Evolutionary conservation across 2,113 vertebrate species (phyloP).

Genomic region (Lepus europaeus): DNA sequence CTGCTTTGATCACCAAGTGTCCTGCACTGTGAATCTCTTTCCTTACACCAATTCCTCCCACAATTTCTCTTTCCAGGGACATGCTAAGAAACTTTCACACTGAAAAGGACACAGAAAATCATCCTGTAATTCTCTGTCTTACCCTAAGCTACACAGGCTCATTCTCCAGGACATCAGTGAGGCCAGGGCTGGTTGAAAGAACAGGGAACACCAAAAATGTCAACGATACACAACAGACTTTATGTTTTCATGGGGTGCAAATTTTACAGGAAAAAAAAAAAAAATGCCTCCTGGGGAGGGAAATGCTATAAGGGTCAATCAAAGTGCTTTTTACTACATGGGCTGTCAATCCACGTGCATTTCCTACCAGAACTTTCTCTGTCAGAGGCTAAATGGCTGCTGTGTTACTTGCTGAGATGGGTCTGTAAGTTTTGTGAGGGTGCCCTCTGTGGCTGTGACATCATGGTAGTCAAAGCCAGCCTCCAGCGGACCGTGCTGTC

Average conservation of each 20-base stretch:
- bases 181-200: neutral
- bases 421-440: neutral
- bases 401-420: neutral
- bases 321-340: neutral
- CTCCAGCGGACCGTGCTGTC: neutral
- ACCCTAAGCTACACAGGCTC: neutral
- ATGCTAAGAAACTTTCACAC: slow-evolving; percentile 37
- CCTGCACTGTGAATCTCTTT: neutral
- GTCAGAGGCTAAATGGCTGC: neutral
- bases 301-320: neutral
- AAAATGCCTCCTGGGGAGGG: neutral
- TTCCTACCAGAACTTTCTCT: neutral
- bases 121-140: slow-evolving; percentile 22
- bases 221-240: neutral
- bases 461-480: no score
- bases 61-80: slow-evolving; percentile 68
- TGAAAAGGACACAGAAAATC: slow-evolving; percentile 31
- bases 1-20: slow-evolving; percentile 65
- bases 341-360: neutral
- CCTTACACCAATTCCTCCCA: slow-evolving; percentile 56
- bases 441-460: neutral
- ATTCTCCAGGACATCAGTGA: neutral
- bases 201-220: neutral
- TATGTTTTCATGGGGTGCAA: neutral
- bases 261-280: neutral